Evolutionary conservation across 2,797 vertebrate species (phyloP).

Genomic region (Eremophila alpestris): DNA sequence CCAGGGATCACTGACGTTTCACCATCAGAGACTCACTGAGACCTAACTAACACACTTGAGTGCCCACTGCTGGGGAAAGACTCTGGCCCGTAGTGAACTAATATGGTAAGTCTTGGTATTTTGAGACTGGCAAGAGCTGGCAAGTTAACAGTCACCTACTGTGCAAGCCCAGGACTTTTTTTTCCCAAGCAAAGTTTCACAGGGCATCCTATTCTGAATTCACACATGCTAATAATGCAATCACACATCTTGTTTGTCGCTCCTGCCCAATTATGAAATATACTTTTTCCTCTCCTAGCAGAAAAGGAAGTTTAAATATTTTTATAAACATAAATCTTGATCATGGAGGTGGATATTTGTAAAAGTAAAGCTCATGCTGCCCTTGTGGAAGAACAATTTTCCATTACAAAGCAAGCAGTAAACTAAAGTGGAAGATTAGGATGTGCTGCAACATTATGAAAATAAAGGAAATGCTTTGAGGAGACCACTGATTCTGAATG

Average conservation of each 20-base stretch:
- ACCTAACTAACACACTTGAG: background rate
- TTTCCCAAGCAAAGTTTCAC: conserved; percentile 18
- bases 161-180: conserved; percentile 15
- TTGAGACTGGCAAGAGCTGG: conserved; percentile 34
- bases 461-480: background rate
- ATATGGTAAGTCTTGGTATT: background rate
- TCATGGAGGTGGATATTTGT: background rate
- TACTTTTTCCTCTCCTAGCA: conserved; percentile 24
- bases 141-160: conserved; percentile 48
- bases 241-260: conserved; percentile 1
- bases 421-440: background rate
- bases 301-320: conserved; percentile 16
- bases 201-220: conserved; percentile 48
- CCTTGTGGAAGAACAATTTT: background rate
- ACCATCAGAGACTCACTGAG: background rate
- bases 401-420: background rate
- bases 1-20: background rate
- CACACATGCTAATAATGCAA: conserved; percentile 48
- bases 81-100: background rate
- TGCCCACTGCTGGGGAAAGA: background rate
- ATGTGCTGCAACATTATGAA: background rate
- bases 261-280: conserved; percentile 28
- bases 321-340: background rate
- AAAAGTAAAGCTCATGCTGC: background rate
- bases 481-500: background rate